A percentile compares a stretch with the other conserved stretches of the same genome.
Conservation (phyloP, 2,797 vertebrate genomes). For the Knipowitschia caucasica region DNA sequence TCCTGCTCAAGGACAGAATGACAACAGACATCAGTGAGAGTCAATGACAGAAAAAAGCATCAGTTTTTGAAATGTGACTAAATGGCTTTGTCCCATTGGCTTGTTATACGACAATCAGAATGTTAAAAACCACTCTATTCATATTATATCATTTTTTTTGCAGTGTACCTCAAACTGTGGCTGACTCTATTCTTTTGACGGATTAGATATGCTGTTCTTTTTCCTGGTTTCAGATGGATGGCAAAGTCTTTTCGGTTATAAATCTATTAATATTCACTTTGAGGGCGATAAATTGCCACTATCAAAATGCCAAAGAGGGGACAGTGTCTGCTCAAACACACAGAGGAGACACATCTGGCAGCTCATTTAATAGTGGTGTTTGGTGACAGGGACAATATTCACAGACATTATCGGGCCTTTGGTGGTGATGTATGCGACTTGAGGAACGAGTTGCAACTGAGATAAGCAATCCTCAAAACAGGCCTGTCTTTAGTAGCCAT, state of each 20-base stretch:
- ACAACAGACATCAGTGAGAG: too few relatives aligned
- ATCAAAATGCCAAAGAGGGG: constrained; percentile 46
- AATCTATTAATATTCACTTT: constrained; percentile 71
- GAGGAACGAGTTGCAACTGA: not conserved
- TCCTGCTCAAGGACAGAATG: too few relatives aligned
- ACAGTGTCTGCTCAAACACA: constrained; percentile 19
- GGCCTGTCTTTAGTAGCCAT: too few relatives aligned
- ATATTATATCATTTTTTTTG: too few relatives aligned
- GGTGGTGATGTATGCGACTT: not conserved
- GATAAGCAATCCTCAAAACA: too few relatives aligned
- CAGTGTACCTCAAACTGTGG: constrained; percentile 12
- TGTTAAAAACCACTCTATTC: too few relatives aligned
- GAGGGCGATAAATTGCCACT: constrained; percentile 52
- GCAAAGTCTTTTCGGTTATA: constrained; percentile 48
- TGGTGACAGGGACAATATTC: constrained; percentile 2
- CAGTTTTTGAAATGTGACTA: too few relatives aligned
- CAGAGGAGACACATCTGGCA: constrained; percentile 23
- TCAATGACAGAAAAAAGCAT: too few relatives aligned
- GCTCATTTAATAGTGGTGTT: constrained; percentile 23
- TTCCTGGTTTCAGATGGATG: constrained; percentile 50
- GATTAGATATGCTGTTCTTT: constrained; percentile 43
- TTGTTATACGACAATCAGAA: too few relatives aligned
- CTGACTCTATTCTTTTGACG: constrained; percentile 36
- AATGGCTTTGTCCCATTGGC: too few relatives aligned
- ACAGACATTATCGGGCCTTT: not conserved